Evolutionary conservation across 1,140 invertebrate genomes (phyloP), one percentile per base, ranked within the genome.

Genomic region (Ganaspis sp.): DNA sequence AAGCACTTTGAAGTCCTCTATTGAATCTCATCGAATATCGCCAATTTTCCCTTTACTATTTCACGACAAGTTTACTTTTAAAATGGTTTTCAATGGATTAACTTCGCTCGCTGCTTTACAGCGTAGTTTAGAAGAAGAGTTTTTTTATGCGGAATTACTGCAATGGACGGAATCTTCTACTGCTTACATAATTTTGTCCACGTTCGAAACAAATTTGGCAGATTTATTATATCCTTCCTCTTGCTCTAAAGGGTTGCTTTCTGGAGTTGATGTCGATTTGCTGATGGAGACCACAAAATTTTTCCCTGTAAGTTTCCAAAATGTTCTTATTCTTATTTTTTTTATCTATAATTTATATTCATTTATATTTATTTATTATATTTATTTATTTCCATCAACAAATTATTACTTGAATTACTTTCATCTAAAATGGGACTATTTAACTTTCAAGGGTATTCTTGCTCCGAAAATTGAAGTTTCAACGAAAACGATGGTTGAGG

Each of bases 11-110:
- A 93, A 93, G 11, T 93, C 92, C 1, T 92, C 90, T 76, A 92
- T 92, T 58, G 92, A 94, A 84, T 95, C 94, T 1, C 92, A 87
- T 45, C 82, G 89, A 75, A 86, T 93, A 34, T 89, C 92, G 15
- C 94, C 94, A 1, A 82, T 90, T 58, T 95, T 95, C 87, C 95
- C 95, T 0, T 84, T 95, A 5, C 80, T 92, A 19, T 93, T 93
- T 83, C 91, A 94, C 81, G 93, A 95, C 83, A 92, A 93, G 76
- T 95, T 95, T 84, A 91, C 92, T 40, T 95, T 95, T 84, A 89
- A 92, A 58, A 94, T 95, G 89, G 90, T 92, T 45, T 94, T 93
- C 84, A 86, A 89, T 70, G 90, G 92, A 49, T 89, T 92, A 11
- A 91, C 76, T 85, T 92, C 89, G 83, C 89, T 92, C 80, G 83